A percentile compares a stretch with the other conserved stretches of the same genome.
Conservation (phyloP, 2,113 vertebrate genomes). For the Poeciliopsis retropinna region DNA sequence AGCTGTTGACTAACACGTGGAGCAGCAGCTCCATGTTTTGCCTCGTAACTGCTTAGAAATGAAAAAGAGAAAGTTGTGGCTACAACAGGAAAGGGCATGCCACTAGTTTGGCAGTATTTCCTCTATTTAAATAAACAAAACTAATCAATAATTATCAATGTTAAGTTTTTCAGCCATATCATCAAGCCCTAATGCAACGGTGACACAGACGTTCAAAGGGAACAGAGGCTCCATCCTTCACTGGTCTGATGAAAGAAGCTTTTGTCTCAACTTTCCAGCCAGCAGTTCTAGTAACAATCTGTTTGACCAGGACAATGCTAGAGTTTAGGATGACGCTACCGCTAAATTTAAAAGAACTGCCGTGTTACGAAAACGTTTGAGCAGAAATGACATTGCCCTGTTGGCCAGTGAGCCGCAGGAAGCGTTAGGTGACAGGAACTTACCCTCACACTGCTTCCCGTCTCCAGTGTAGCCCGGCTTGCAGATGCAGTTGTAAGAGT, state of each 20-base stretch:
- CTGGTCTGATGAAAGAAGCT: not conserved
- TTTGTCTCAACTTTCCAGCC: not conserved
- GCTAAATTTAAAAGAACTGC: not conserved
- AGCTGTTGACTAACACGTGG: too few species aligned
- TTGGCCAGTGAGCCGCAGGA: not conserved
- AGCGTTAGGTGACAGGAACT: constrained; percentile 38
- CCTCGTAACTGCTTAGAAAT: too few species aligned
- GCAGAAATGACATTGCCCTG: not conserved
- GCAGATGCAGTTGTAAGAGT: constrained; percentile 97
- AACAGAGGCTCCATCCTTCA: not conserved
- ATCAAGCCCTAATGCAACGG: too few species aligned
- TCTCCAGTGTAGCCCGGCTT: constrained; percentile 96
- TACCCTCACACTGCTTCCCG: constrained; percentile 94
- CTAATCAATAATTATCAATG: too few species aligned
- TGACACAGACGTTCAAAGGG: not conserved
- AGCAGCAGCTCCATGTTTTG: too few species aligned
- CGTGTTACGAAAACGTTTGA: not conserved
- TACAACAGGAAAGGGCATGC: too few species aligned
- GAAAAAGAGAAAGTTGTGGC: too few species aligned
- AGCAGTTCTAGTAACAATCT: not conserved
- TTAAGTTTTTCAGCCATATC: too few species aligned
- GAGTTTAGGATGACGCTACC: not conserved
- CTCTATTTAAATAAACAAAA: too few species aligned
- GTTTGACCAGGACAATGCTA: not conserved
- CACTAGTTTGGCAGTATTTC: too few species aligned